Evolutionary conservation across 2,888 invertebrate species (phyloP).

Genomic region (Rosalia funebris): DNA sequence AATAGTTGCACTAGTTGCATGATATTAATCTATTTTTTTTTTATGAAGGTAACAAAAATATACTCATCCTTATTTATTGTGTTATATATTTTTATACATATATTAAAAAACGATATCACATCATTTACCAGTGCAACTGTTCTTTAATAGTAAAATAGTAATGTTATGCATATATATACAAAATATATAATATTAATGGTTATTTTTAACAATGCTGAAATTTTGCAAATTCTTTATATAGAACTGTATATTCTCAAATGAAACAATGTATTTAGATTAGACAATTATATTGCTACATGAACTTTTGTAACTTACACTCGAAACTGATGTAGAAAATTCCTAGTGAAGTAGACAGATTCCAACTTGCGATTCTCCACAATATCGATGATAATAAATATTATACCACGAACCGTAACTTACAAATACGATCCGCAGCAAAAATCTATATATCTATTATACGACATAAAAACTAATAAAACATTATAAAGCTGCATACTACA

Average conservation of each 20-base stretch:
- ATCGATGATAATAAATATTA: constrained; percentile 51
- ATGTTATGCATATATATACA: too few relatives aligned
- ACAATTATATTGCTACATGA: constrained; percentile 49
- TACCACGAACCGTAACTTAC: constrained; percentile 65
- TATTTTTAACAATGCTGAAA: too few relatives aligned
- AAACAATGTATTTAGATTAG: constrained; percentile 32
- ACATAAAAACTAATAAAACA: constrained; percentile 43
- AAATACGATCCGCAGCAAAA: constrained; percentile 62
- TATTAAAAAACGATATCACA: too few relatives aligned
- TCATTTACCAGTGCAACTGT: too few relatives aligned
- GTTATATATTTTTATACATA: too few relatives aligned
- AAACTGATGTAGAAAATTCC: constrained; percentile 48
- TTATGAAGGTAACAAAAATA: too few relatives aligned
- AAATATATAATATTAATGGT: too few relatives aligned
- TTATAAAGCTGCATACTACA: constrained; percentile 22
- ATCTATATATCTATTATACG: constrained; percentile 45
- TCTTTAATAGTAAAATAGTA: too few relatives aligned
- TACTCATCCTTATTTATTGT: too few relatives aligned
- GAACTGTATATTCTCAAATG: constrained; percentile 41
- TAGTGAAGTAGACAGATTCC: constrained; percentile 52
- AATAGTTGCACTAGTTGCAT: too few relatives aligned
- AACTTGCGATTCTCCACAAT: constrained; percentile 53
- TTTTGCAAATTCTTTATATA: constrained; percentile 29
- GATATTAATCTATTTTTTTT: too few relatives aligned
- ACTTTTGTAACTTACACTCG: constrained; percentile 53